These are phyloP conservation scores for Centroberyx gerrardi DNA, from an alignment of 2,797 vertebrate genomes.

Conservation along the genomic window DNA sequence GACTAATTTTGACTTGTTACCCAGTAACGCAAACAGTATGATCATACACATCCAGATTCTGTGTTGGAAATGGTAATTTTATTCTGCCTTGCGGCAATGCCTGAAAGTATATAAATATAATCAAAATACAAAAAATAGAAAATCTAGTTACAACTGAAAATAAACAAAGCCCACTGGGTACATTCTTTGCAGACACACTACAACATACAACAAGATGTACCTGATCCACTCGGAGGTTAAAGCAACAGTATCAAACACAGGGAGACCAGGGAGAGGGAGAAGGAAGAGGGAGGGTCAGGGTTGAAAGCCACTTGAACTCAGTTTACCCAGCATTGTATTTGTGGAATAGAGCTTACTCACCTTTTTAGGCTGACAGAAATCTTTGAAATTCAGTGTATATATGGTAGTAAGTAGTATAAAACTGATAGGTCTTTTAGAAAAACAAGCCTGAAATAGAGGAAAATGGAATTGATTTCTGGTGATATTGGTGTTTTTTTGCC, in stretches of 20 bases:
- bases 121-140: not conserved
- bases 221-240: constrained; percentile 10
- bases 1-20: too few species aligned
- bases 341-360: too few species aligned
- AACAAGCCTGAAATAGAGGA: too few species aligned
- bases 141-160: not conserved
- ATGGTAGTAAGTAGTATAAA: too few species aligned
- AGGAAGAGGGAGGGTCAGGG: not conserved
- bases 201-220: constrained; percentile 4
- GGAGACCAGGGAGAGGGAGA: not conserved
- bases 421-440: too few species aligned
- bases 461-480: too few species aligned
- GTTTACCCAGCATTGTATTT: too few species aligned
- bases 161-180: not conserved
- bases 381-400: too few species aligned
- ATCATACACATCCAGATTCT: not conserved
- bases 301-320: not conserved
- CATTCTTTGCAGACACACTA: not conserved
- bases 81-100: not conserved
- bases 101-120: not conserved
- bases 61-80: not conserved
- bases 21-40: not conserved
- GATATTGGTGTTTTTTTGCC: too few species aligned
- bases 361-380: too few species aligned
- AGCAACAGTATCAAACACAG: not conserved